A percentile compares a stretch with the other conserved stretches of the same genome.
Conservation (phyloP, 2,113 vertebrate genomes). For the Illadopsis cleaveri region DNA sequence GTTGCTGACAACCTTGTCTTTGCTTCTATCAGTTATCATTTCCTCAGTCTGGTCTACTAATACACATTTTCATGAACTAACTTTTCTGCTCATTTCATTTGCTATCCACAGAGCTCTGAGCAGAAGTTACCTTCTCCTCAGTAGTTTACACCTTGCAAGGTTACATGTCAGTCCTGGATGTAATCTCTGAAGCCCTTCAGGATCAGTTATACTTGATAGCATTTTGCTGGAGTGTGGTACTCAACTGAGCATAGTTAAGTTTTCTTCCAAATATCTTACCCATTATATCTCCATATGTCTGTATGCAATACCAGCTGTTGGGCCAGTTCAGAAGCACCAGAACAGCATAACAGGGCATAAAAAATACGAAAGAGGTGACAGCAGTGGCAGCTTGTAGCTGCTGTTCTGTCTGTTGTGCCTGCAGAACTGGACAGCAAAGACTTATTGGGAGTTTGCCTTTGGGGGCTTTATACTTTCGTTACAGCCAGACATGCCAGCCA, state of each 20-base stretch:
- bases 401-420: not conserved
- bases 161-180: not conserved
- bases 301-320: not conserved
- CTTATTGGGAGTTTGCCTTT: not conserved
- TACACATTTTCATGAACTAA: not conserved
- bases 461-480: not conserved
- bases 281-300: fast-evolving
- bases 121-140: not conserved
- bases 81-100: not conserved
- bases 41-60: not conserved
- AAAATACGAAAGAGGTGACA: not conserved
- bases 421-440: not conserved
- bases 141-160: not conserved
- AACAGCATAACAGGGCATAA: not conserved
- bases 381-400: not conserved
- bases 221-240: not conserved
- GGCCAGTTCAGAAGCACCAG: not conserved
- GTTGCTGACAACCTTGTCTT: not conserved
- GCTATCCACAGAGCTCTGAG: not conserved
- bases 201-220: not conserved
- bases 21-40: not conserved
- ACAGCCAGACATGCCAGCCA: not conserved
- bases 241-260: not conserved
- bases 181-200: not conserved
- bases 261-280: not conserved